A percentile compares a stretch with the other conserved stretches of the same genome.
phyloP scores from a whole-genome alignment of 2,113 vertebrate genomes.

The Desmodus rotundus region DNA sequence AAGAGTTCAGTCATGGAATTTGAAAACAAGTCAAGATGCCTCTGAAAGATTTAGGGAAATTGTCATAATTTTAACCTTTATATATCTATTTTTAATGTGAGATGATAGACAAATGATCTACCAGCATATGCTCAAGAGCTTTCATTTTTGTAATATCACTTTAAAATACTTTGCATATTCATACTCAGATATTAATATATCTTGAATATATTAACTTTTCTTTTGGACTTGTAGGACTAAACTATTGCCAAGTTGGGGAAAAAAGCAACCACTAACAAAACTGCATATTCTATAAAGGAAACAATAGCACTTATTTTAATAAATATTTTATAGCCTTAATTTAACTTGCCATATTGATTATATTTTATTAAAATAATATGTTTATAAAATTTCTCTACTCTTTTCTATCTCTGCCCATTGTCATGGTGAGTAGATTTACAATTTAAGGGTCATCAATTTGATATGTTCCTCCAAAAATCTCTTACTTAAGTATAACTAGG shows the following conservation, averaged over 20 bases:
- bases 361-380: not conserved
- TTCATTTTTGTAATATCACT: not conserved
- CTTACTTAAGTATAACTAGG: not conserved
- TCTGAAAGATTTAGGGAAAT: not conserved
- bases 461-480: not conserved
- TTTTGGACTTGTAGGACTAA: not conserved
- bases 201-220: not conserved
- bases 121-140: not conserved
- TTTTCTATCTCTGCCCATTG: not conserved
- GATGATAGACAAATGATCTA: slow-evolving; percentile 26
- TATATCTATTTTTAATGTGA: slow-evolving; percentile 36
- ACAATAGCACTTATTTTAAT: not conserved
- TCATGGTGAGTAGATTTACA: not conserved
- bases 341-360: not conserved
- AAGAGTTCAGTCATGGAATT: not conserved
- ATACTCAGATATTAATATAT: not conserved
- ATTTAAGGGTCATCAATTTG: not conserved
- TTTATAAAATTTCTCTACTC: not conserved
- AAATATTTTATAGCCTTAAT: not conserved
- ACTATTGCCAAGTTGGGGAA: not conserved
- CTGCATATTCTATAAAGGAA: not conserved
- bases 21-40: slow-evolving; percentile 31
- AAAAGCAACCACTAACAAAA: not conserved
- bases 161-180: not conserved
- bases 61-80: not conserved